A percentile compares a stretch with the other conserved stretches of the same genome.
These are phyloP conservation scores for Hoplostethus atlanticus DNA, from an alignment of 2,797 vertebrate genomes.

Conservation along the genomic window DNA sequence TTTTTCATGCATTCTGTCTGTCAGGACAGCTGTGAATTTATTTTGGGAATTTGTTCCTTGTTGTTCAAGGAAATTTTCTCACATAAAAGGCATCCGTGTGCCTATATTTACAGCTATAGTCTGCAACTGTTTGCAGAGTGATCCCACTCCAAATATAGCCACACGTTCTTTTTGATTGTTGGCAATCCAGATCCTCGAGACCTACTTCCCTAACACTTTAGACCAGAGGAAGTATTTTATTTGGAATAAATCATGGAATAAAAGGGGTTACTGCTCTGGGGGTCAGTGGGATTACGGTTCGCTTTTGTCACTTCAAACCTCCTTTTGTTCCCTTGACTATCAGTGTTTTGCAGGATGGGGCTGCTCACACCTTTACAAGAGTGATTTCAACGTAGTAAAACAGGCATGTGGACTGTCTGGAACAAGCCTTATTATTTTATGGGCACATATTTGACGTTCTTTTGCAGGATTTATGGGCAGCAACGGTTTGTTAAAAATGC, in stretches of 20 bases:
- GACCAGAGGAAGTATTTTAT: constrained; percentile 17
- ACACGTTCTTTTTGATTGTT: constrained; percentile 36
- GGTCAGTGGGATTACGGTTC: constrained; percentile 41
- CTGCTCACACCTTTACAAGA: constrained; percentile 45
- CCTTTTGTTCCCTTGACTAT: constrained; percentile 63
- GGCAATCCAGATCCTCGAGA: constrained; percentile 12
- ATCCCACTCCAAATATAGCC: constrained; percentile 47
- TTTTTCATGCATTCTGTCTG: background rate
- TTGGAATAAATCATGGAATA: background rate
- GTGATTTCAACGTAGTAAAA: constrained; percentile 39
- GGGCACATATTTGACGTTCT: constrained; percentile 39
- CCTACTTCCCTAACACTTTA: constrained; percentile 8
- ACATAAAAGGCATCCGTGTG: constrained; percentile 21
- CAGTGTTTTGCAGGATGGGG: constrained; percentile 38
- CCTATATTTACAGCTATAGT: constrained; percentile 18
- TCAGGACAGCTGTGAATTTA: constrained; percentile 33
- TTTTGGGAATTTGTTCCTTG: constrained; percentile 30
- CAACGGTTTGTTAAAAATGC: constrained; percentile 43
- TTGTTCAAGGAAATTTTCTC: constrained; percentile 12
- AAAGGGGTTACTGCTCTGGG: constrained; percentile 25
- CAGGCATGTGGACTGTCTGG: constrained; percentile 48
- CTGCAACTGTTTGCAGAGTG: constrained; percentile 22
- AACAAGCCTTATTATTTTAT: constrained; percentile 58
- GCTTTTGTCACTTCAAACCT: constrained; percentile 51
- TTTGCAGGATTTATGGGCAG: constrained; percentile 49